Base-by-base conservation (phyloP, 2,888 invertebrate genomes). In the Drosophila imparisetae region DNA sequence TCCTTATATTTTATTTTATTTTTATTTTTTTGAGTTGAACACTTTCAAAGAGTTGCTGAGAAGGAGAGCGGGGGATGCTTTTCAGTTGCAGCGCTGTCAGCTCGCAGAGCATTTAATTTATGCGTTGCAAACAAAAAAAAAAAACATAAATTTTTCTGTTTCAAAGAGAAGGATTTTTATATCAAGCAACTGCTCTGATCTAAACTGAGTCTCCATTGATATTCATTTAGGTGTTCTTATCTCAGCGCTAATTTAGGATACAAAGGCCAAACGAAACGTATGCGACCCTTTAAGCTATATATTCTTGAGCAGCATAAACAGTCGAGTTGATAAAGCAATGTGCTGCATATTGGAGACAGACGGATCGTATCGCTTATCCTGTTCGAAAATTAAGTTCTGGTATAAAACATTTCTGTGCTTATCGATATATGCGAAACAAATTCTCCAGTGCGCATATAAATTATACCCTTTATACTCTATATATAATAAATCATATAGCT, bases 51-150 rank as follows among this genome's bases (percentile, higher is more conserved):
- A 57, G 55, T 66, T n/a, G n/a, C 13, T 7, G 27, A 10, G 15
- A 24, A 3, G 18, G n/a, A 13, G n/a, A 8, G 38, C 7, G 2
- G 18, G 7, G 5, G 11, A 0, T 52, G 21, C 11, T 55, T 62
- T 55, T 32, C 38, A n/a, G 34, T 52, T 42, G 58, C 60, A 58
- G 62, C 58, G 73, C 69, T 74, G 70, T 70, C 74, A 70, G 55
- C 69, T 78, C 50, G 60, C 70, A 68, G 34, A 45, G 57, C 75
- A 79, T 69, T 72, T 78, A 78, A 78, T 78, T 78, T 79, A 79
- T 78, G 75, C 79, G 68, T 55, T 11, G 27, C 11, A 29, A 36
- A 57, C 59, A 66, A 45, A 13, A 21, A 6, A 6, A 11, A n/a
- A 11, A 11, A 11, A 11, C 4, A 24, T 24, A 24, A 4, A 7